These are phyloP conservation scores for Bubo scandiacus DNA, from an alignment of 2,113 vertebrate genomes.

Conservation along the genomic window DNA sequence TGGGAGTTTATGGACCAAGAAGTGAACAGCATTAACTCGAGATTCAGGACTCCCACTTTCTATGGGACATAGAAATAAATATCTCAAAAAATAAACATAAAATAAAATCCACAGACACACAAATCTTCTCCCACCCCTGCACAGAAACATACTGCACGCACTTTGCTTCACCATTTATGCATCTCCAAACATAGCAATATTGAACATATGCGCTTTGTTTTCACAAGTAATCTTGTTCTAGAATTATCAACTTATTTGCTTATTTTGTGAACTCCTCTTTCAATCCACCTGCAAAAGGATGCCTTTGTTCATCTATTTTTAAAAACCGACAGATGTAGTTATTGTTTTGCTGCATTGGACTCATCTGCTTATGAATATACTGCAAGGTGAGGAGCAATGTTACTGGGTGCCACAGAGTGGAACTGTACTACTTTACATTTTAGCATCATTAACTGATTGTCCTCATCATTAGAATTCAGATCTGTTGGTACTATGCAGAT, in stretches of 20 bases:
- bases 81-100: not conserved
- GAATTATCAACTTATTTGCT: not conserved
- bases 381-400: not conserved
- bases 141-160: not conserved
- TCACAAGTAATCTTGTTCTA: not conserved
- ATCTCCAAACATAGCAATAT: not conserved
- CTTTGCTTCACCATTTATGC: not conserved
- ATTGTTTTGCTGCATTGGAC: not conserved
- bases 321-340: not conserved
- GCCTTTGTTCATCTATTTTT: not conserved
- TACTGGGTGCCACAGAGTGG: not conserved
- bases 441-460: not conserved
- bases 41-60: slow-evolving; percentile 92
- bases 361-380: not conserved
- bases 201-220: not conserved
- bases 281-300: not conserved
- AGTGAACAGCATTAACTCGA: slow-evolving; percentile 89
- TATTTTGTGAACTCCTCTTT: not conserved
- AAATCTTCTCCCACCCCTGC: not conserved
- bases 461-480: not conserved
- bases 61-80: slow-evolving; percentile 56
- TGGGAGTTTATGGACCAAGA: slow-evolving; percentile 93
- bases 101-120: not conserved
- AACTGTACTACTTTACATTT: not conserved
- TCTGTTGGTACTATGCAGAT: not conserved